A percentile compares a stretch with the other conserved stretches of the same genome.
Evolutionary conservation across 1,140 invertebrate genomes (phyloP).

Genomic region (Dendroctonus valens): DNA sequence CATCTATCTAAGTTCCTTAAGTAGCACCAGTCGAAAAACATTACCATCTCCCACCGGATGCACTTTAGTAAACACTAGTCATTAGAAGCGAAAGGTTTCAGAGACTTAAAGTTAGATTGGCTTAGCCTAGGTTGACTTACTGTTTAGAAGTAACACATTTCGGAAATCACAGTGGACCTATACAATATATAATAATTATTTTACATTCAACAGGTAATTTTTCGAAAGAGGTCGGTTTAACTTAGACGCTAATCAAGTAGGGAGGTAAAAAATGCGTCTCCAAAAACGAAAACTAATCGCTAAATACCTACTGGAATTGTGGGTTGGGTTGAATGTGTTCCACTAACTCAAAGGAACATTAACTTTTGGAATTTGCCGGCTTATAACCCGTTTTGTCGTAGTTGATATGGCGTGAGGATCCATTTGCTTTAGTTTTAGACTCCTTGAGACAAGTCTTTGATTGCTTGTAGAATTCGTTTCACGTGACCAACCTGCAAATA

Average conservation of each 20-base stretch:
- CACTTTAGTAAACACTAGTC: no score
- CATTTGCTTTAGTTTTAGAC: slow-evolving; percentile 21
- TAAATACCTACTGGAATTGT: not conserved
- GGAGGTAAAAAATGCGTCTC: not conserved
- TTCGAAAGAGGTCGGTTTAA: not conserved
- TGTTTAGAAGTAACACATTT: slow-evolving; percentile 30
- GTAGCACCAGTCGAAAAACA: no score
- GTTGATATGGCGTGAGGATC: slow-evolving; percentile 14
- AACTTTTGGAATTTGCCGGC: slow-evolving; percentile 13
- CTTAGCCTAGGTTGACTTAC: no score
- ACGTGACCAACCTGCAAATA: slow-evolving; percentile 68
- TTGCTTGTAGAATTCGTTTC: slow-evolving; percentile 89
- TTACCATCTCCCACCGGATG: no score
- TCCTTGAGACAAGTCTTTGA: slow-evolving; percentile 72
- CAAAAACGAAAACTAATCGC: not conserved
- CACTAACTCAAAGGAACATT: no score
- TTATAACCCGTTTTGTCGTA: slow-evolving; percentile 27
- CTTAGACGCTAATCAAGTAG: not conserved
- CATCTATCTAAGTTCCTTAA: no score
- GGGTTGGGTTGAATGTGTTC: not conserved
- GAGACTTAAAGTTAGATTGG: no score
- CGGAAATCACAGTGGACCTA: slow-evolving; percentile 34
- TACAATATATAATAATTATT: slow-evolving; percentile 24
- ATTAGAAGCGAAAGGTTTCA: no score
- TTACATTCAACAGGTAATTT: slow-evolving; percentile 15